A percentile compares a stretch with the other conserved stretches of the same genome.
phyloP scores from a whole-genome alignment of 2,888 invertebrate species.

The Parnassius mnemosyne region DNA sequence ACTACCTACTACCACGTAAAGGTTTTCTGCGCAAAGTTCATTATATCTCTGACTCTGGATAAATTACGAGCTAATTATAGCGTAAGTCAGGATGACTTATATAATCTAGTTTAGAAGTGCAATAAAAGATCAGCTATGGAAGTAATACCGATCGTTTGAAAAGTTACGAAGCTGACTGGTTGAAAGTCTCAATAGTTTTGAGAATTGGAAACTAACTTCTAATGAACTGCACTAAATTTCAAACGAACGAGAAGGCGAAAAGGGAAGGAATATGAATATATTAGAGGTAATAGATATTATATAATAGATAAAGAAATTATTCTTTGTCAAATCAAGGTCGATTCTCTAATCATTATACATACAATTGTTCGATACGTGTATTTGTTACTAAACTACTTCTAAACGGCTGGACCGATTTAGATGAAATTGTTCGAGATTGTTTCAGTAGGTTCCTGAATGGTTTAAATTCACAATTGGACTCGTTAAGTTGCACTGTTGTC shows the following conservation, averaged over 20 bases:
- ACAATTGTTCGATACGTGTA: not conserved
- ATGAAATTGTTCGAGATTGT: not conserved
- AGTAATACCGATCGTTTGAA: not conserved
- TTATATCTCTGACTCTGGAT: not conserved
- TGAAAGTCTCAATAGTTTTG: not conserved
- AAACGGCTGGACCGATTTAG: not conserved
- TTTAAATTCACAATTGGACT: too few species aligned
- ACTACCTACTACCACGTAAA: not conserved
- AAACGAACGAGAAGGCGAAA: not conserved
- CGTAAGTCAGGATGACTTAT: not conserved
- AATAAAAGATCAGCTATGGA: not conserved
- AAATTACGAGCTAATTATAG: not conserved
- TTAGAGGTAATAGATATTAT: too few species aligned
- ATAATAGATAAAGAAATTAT: not conserved
- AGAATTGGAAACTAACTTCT: not conserved
- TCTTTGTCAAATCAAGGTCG: not conserved
- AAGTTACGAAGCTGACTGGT: not conserved
- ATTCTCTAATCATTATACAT: not conserved
- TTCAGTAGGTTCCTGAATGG: too few species aligned
- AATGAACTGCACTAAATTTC: not conserved
- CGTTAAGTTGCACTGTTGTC: too few species aligned
- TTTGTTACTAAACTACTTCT: not conserved
- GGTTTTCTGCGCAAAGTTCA: not conserved
- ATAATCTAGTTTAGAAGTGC: not conserved
- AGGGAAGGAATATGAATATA: too few species aligned